Evolutionary conservation across 1,140 invertebrate species (phyloP).

Genomic region (Colletes latitarsis): DNA sequence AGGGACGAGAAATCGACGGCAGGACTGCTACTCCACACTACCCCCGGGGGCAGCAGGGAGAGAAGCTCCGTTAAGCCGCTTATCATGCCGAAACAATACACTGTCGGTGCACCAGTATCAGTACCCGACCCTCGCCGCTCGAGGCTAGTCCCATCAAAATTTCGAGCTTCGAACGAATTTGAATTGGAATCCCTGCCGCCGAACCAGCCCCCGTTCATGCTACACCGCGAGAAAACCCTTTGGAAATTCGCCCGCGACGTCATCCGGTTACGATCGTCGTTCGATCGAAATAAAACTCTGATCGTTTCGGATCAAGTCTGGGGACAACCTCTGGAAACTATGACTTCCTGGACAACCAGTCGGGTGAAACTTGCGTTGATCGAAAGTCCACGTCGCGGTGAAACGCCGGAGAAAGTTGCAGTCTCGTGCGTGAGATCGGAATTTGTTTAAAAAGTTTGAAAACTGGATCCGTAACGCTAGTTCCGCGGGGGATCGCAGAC

Average conservation of each 20-base stretch:
- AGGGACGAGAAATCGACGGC: conserved; percentile 73
- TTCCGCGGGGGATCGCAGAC: neutral
- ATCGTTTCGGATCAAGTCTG: too few species aligned
- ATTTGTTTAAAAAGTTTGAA: neutral
- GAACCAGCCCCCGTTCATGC: conserved; percentile 57
- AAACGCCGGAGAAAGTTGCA: too few species aligned
- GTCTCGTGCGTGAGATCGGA: neutral
- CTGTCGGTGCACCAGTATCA: conserved; percentile 81
- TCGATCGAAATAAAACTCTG: neutral
- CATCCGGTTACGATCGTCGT: neutral
- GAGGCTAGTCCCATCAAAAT: conserved; percentile 74
- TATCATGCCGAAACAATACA: conserved; percentile 82
- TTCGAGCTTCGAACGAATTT: conserved; percentile 71
- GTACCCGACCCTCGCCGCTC: conserved; percentile 70
- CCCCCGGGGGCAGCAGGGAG: conserved; percentile 70
- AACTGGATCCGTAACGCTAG: neutral
- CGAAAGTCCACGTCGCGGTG: neutral
- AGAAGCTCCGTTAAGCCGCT: conserved; percentile 81
- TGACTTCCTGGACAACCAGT: neutral
- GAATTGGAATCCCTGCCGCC: conserved; percentile 65
- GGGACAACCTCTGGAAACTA: neutral
- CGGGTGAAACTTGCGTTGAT: neutral
- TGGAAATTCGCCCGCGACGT: conserved; percentile 46
- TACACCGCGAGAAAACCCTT: conserved; percentile 50
- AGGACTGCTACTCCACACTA: conserved; percentile 70